A percentile compares a stretch with the other conserved stretches of the same genome.
Evolutionary conservation across 2,888 invertebrate species (phyloP).

Genomic region (Philhelius pedissequus): DNA sequence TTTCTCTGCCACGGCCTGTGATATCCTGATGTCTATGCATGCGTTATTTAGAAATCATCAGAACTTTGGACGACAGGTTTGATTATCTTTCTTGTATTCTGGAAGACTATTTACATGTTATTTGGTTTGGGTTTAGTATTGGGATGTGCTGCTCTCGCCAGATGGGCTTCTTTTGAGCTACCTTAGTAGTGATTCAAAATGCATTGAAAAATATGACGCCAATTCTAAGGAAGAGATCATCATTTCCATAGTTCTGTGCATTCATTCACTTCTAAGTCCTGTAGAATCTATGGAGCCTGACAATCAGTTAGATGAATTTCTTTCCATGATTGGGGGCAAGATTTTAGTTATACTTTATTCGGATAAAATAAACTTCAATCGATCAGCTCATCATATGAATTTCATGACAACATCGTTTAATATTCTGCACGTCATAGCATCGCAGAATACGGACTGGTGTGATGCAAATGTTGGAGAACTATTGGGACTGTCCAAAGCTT

Average conservation of each 20-base stretch:
- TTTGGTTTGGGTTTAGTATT: slow-evolving; percentile 61
- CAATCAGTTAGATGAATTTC: slow-evolving; percentile 8
- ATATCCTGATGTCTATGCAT: slow-evolving; percentile 69
- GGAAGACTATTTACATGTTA: neutral
- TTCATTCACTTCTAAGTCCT: slow-evolving; percentile 66
- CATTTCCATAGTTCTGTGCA: slow-evolving; percentile 68
- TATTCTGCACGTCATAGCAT: slow-evolving; percentile 71
- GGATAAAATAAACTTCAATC: slow-evolving; percentile 50
- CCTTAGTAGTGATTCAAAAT: slow-evolving; percentile 2
- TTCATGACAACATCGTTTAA: slow-evolving; percentile 66
- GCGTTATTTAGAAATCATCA: slow-evolving; percentile 69
- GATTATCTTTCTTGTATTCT: neutral
- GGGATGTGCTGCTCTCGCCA: slow-evolving; percentile 64
- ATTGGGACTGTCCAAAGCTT: slow-evolving; percentile 81
- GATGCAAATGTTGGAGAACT: slow-evolving; percentile 79
- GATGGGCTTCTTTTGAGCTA: slow-evolving; percentile 65
- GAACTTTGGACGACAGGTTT: slow-evolving; percentile 48
- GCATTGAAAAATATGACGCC: slow-evolving; percentile 55
- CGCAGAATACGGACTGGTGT: slow-evolving; percentile 73
- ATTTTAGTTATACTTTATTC: slow-evolving; percentile 60
- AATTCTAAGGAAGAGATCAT: slow-evolving; percentile 70
- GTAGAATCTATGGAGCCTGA: slow-evolving; percentile 30
- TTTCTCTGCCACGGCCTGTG: slow-evolving; percentile 66
- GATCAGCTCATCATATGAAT: slow-evolving; percentile 49
- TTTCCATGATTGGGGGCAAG: slow-evolving; percentile 49